Evolutionary conservation across 2,888 invertebrate species (phyloP).

Genomic region (Chloroclystis v-ata): DNA sequence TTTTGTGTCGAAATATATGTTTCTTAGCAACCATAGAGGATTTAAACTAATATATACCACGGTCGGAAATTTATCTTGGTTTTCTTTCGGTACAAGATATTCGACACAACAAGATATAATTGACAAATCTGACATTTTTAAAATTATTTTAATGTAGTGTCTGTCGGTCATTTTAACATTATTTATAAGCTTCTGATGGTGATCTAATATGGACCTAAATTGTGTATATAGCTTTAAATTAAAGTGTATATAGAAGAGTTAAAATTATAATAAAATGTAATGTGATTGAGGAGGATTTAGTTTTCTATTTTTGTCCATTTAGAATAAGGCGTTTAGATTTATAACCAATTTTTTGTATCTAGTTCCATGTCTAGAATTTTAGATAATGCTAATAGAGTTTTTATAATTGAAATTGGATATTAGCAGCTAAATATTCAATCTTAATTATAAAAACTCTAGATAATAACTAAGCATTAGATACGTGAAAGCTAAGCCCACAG

Average conservation of each 20-base stretch:
- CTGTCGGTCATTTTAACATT: constrained; percentile 15
- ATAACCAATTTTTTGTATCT: too few relatives aligned
- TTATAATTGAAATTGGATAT: too few relatives aligned
- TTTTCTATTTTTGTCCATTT: constrained; percentile 18
- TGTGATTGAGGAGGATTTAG: constrained; percentile 31
- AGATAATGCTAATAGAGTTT: too few relatives aligned
- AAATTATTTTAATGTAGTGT: constrained; percentile 8
- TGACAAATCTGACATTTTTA: constrained; percentile 2
- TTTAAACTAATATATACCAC: too few relatives aligned
- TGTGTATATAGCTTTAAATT: constrained; percentile 68
- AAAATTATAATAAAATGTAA: constrained; percentile 50
- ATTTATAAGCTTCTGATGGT: constrained; percentile 31
- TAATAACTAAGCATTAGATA: too few relatives aligned
- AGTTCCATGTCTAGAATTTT: too few relatives aligned
- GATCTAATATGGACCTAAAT: constrained; percentile 66
- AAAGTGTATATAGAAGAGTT: constrained; percentile 61
- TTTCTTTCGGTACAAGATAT: constrained; percentile 5
- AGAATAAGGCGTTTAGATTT: too few relatives aligned
- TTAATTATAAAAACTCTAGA: too few relatives aligned
- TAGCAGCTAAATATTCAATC: too few relatives aligned
- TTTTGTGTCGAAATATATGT: constrained; percentile 5
- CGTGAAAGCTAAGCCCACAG: too few relatives aligned
- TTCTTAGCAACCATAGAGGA: too few relatives aligned
- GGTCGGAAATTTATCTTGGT: too few relatives aligned
- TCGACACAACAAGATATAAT: constrained; percentile 1